Conservation (phyloP, 2,888 invertebrate genomes). For the Tigriopus californicus region DNA sequence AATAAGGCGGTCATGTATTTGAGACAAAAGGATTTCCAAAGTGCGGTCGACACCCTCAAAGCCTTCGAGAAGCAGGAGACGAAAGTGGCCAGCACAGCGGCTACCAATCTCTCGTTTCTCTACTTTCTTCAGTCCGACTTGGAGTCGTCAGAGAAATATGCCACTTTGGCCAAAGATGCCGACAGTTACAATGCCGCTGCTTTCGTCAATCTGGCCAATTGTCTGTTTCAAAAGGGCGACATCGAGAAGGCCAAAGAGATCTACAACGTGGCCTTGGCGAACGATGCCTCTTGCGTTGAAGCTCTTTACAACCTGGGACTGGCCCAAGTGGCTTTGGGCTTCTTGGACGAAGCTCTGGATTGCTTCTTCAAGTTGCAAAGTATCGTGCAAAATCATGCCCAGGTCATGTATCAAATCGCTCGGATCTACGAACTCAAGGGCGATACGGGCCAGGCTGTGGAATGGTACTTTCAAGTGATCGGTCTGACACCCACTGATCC, state of each 20-base stretch:
- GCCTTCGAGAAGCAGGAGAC: constrained; percentile 67
- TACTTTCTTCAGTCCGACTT: constrained; percentile 36
- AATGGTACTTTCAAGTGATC: constrained; percentile 49
- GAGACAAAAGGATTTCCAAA: constrained; percentile 53
- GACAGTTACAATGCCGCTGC: constrained; percentile 62
- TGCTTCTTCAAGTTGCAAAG: constrained; percentile 57
- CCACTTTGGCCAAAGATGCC: constrained; percentile 47
- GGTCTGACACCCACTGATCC: constrained; percentile 75
- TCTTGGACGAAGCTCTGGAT: constrained; percentile 53
- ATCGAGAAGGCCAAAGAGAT: constrained; percentile 48
- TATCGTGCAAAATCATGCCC: constrained; percentile 49
- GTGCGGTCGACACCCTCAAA: constrained; percentile 64
- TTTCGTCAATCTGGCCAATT: constrained; percentile 60
- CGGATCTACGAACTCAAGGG: constrained; percentile 49
- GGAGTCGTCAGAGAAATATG: constrained; percentile 47
- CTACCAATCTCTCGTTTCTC: constrained; percentile 67
- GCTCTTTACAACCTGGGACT: constrained; percentile 61
- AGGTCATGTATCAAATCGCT: constrained; percentile 57
- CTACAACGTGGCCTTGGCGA: constrained; percentile 52
- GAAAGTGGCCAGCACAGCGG: constrained; percentile 61
- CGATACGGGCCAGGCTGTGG: constrained; percentile 30
- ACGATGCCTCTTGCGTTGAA: constrained; percentile 62
- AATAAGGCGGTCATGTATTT: constrained; percentile 72
- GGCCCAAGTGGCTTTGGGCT: constrained; percentile 45
- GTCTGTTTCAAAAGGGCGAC: constrained; percentile 47